Percentiles rank a stretch among this genome's conserved stretches.
These are phyloP conservation scores for Hepsetus odoe DNA, from an alignment of 2,113 vertebrate species.

Conservation along the genomic window DNA sequence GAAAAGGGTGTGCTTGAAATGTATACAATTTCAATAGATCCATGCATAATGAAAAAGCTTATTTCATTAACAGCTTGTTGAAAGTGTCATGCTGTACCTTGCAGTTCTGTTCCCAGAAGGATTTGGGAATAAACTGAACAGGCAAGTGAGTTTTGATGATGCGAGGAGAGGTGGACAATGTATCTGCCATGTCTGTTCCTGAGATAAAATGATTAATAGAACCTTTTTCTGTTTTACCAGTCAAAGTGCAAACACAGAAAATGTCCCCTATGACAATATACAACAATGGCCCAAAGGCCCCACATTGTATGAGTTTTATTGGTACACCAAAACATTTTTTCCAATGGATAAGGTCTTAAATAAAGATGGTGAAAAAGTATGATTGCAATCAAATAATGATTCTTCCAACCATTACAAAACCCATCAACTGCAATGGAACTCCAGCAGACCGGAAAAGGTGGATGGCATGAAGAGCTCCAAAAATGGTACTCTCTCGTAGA, in stretches of 20 bases:
- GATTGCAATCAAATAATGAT: no score
- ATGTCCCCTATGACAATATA: no score
- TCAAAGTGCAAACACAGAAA: no score
- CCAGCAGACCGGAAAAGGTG: slow-evolving; percentile 14
- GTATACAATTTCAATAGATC: no score
- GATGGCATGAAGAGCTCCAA: slow-evolving; percentile 57
- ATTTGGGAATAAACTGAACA: slow-evolving; percentile 74
- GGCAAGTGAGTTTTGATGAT: slow-evolving; percentile 84
- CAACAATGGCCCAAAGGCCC: no score
- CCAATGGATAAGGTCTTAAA: no score
- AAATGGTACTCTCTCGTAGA: slow-evolving; percentile 67
- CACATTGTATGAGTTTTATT: no score
- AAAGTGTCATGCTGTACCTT: slow-evolving; percentile 68
- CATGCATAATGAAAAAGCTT: not conserved
- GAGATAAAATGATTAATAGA: not conserved
- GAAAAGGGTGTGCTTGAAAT: not conserved
- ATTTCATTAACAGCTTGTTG: not conserved
- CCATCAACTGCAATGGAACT: no score
- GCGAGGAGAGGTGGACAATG: slow-evolving; percentile 67
- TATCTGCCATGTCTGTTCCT: slow-evolving; percentile 65
- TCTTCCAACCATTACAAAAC: no score
- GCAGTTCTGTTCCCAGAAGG: slow-evolving; percentile 82
- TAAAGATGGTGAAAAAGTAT: no score
- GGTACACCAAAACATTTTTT: no score
- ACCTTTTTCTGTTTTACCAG: not conserved